phyloP scores from a whole-genome alignment of 1,140 invertebrate species.

The Eumaeus atala region DNA sequence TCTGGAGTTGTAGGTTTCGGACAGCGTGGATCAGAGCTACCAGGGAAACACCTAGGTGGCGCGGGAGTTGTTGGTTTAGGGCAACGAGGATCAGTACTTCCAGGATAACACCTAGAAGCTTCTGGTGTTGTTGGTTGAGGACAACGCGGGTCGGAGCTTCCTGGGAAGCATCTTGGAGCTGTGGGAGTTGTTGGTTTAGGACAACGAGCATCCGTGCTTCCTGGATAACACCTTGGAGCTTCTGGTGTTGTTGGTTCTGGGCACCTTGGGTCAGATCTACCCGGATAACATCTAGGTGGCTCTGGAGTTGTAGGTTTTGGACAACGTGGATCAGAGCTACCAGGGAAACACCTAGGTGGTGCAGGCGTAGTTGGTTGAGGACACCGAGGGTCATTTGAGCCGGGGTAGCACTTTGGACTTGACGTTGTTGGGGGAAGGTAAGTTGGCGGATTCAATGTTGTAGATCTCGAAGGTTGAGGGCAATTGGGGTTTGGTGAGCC shows the following conservation, averaged over 20 bases:
- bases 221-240: not conserved
- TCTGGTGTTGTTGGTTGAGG: slow-evolving; percentile 29
- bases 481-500: slow-evolving; percentile 53
- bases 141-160: slow-evolving; percentile 52
- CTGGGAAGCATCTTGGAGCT: slow-evolving; percentile 17
- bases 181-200: slow-evolving; percentile 40
- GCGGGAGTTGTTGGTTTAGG: slow-evolving; percentile 31
- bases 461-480: slow-evolving; percentile 40
- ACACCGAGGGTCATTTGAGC: slow-evolving; percentile 58
- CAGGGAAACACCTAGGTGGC: not conserved
- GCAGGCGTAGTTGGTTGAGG: slow-evolving; percentile 34
- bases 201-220: slow-evolving; percentile 27
- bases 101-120: slow-evolving; percentile 46
- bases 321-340: too few species aligned
- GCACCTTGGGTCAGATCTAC: slow-evolving; percentile 59
- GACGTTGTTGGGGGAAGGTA: slow-evolving; percentile 29
- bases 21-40: slow-evolving; percentile 1
- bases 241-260: slow-evolving; percentile 34
- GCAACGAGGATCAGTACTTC: slow-evolving; percentile 40
- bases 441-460: slow-evolving; percentile 34
- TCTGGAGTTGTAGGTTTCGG: slow-evolving; percentile 14
- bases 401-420: slow-evolving; percentile 49
- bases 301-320: too few species aligned
- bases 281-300: slow-evolving; percentile 51
- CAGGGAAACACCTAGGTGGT: too few species aligned